Conservation (phyloP, 92 coral and sea anemone genomes). For the Diadumene lineata region DNA sequence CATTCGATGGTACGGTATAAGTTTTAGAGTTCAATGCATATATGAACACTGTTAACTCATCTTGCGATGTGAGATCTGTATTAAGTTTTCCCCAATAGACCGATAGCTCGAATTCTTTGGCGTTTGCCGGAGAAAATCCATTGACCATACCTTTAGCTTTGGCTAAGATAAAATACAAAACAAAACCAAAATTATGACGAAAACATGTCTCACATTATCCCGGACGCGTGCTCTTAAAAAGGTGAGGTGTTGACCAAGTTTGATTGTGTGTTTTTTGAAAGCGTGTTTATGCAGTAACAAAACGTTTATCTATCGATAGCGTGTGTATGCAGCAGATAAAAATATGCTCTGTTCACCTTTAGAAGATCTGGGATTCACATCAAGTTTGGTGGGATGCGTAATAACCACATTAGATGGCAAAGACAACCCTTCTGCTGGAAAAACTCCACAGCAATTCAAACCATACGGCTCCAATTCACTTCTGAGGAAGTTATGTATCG, state of each 20-base stretch:
- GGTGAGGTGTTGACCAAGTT: too few relatives aligned
- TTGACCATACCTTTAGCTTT: conserved; percentile 1
- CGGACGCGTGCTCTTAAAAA: too few relatives aligned
- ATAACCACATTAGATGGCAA: conserved; percentile 34
- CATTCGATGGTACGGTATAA: conserved; percentile 34
- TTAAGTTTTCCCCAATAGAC: conserved; percentile 76
- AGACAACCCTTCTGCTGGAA: conserved; percentile 59
- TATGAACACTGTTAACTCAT: conserved; percentile 31
- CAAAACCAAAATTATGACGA: neutral
- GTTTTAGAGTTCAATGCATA: conserved; percentile 86
- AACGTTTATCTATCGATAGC: too few relatives aligned
- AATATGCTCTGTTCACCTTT: neutral
- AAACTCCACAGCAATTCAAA: conserved; percentile 80
- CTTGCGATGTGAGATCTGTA: conserved; percentile 28
- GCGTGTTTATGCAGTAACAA: too few relatives aligned
- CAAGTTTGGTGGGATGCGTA: conserved; percentile 39
- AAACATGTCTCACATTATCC: too few relatives aligned
- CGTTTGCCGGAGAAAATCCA: conserved; percentile 33
- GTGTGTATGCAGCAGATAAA: neutral
- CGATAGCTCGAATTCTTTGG: conserved; percentile 79
- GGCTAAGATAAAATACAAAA: neutral
- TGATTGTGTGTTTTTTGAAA: too few relatives aligned
- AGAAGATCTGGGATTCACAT: neutral
- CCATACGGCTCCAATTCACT: conserved; percentile 75
- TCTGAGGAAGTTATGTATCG: conserved; percentile 71